Conservation (phyloP, 2,888 invertebrate genomes). For the Seira sanloemensis region DNA sequence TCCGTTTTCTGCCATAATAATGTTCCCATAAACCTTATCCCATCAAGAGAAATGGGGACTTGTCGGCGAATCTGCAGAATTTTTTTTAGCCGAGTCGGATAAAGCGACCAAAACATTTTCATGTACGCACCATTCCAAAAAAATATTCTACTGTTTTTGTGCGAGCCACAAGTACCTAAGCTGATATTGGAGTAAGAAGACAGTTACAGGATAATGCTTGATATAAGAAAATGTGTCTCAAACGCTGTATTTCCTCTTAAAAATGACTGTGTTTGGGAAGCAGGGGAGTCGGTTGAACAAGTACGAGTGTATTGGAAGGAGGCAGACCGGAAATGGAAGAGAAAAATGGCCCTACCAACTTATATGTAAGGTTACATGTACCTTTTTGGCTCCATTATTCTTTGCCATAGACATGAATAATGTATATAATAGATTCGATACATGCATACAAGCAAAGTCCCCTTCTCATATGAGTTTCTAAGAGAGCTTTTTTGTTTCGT, state of each 20-base stretch:
- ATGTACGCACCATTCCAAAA: not conserved
- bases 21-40: not conserved
- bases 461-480: not conserved
- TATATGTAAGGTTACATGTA: not conserved
- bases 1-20: not conserved
- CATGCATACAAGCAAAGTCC: not conserved
- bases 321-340: conserved; percentile 55
- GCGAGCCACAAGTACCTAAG: not conserved
- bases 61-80: not conserved
- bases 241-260: not conserved
- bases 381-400: not conserved
- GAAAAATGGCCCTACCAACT: conserved; percentile 22
- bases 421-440: conserved; percentile 4
- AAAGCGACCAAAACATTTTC: not conserved
- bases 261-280: conserved; percentile 43
- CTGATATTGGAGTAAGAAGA: not conserved
- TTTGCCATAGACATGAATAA: not conserved
- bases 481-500: not conserved
- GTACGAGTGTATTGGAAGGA: too few relatives aligned
- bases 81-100: not conserved
- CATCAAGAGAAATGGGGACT: conserved; percentile 27
- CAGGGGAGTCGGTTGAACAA: conserved; percentile 49
- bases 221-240: too few relatives aligned
- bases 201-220: too few relatives aligned
- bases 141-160: not conserved